These are phyloP conservation scores for Macrosoma leucophasiata DNA, from an alignment of 2,888 invertebrate genomes.

Conservation along the genomic window DNA sequence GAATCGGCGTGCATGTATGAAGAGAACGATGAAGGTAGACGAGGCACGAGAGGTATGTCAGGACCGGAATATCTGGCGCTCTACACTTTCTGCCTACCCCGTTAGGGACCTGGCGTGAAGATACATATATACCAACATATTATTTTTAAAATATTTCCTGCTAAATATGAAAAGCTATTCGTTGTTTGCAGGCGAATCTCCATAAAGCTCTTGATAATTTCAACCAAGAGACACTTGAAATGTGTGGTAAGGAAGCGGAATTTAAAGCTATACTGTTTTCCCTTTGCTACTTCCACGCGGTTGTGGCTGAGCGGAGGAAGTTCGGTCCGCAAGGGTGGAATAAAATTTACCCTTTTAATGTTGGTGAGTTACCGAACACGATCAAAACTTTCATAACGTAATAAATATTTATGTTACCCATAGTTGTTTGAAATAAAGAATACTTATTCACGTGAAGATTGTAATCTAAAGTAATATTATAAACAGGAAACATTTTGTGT, in stretches of 20 bases:
- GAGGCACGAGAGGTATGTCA: too few species aligned
- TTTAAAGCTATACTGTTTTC: conserved; percentile 96
- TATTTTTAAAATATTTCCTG: background rate
- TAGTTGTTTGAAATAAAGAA: too few species aligned
- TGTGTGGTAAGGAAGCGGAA: conserved; percentile 96
- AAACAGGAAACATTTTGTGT: too few species aligned
- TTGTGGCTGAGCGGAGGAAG: conserved; percentile 94
- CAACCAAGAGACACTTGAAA: conserved; percentile 95
- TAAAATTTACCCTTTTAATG: conserved; percentile 96
- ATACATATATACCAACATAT: background rate
- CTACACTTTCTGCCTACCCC: too few species aligned
- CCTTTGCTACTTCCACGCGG: conserved; percentile 96
- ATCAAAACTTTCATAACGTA: background rate
- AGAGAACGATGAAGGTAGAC: too few species aligned
- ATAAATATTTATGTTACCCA: background rate
- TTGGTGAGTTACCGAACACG: too few species aligned
- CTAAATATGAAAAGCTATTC: conserved; percentile 4
- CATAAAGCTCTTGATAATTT: conserved; percentile 97
- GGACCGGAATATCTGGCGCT: too few species aligned
- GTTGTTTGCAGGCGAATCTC: conserved; percentile 83
- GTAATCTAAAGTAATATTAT: too few species aligned
- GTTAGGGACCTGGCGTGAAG: too few species aligned
- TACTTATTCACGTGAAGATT: too few species aligned
- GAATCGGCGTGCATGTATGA: too few species aligned
- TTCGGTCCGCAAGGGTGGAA: conserved; percentile 98